These are phyloP conservation scores for Crossocerus cetratus DNA, from an alignment of 2,888 invertebrate species.

Conservation along the genomic window DNA sequence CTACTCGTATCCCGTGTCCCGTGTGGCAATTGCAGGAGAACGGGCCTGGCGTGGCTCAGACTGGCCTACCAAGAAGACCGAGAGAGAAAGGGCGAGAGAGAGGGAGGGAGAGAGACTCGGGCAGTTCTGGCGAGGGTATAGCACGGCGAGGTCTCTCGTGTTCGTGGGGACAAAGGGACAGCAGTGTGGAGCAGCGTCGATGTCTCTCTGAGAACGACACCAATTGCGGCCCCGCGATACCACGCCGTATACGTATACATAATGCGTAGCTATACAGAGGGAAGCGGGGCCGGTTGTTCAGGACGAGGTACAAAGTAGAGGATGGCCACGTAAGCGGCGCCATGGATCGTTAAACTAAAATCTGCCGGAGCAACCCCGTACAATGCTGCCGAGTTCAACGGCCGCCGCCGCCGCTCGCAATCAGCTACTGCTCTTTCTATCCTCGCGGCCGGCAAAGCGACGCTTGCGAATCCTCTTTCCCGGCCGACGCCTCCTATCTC, in stretches of 20 bases:
- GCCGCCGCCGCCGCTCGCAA: neutral
- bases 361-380: conserved; percentile 45
- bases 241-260: no score
- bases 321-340: conserved; percentile 47
- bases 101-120: no score
- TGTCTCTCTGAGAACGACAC: conserved; percentile 46
- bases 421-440: neutral
- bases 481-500: neutral
- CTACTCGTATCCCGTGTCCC: neutral
- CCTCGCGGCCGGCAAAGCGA: neutral
- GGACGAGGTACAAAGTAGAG: conserved; percentile 39
- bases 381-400: conserved; percentile 37
- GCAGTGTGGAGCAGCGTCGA: conserved; percentile 21
- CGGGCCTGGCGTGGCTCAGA: neutral
- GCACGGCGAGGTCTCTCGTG: no score
- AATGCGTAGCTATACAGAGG: no score
- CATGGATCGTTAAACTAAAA: conserved; percentile 51
- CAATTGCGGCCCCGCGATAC: conserved; percentile 29
- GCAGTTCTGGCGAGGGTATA: no score
- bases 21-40: neutral
- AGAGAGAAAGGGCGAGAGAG: no score
- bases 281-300: conserved; percentile 25
- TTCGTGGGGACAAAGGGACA: conserved; percentile 33
- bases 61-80: neutral
- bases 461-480: neutral